Evolutionary conservation across 2,113 vertebrate species (phyloP).

Genomic region (Chrysochloris asiatica): DNA sequence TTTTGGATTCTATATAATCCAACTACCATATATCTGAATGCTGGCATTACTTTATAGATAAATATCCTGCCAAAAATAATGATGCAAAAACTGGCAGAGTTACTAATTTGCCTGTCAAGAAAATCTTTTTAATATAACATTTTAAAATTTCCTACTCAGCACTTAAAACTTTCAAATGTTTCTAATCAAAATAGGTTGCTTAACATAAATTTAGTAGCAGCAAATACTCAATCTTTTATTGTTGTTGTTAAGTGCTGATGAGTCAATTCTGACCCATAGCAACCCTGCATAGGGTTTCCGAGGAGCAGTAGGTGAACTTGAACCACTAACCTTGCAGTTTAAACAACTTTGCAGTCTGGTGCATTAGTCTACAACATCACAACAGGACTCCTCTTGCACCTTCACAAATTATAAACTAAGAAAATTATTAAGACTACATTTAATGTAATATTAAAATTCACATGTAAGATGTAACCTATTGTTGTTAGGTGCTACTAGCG

Average conservation of each 20-base stretch:
- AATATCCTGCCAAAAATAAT: conserved; percentile 80
- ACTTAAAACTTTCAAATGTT: conserved; percentile 72
- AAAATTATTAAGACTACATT: conserved; percentile 36
- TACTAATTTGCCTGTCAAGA: conserved; percentile 78
- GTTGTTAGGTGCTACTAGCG: background rate
- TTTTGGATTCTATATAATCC: conserved; percentile 77
- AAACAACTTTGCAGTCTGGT: no score
- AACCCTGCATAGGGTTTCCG: no score
- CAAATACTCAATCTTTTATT: conserved; percentile 47
- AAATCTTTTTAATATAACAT: conserved; percentile 75
- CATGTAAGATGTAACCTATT: background rate
- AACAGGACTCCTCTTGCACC: no score
- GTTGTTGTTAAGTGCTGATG: no score
- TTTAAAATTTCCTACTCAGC: conserved; percentile 77
- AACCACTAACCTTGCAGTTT: no score
- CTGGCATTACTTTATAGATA: conserved; percentile 70
- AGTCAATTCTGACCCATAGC: no score
- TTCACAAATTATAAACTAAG: no score
- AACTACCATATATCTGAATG: conserved; percentile 70
- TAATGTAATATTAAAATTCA: conserved; percentile 41
- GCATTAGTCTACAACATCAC: no score
- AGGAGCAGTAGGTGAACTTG: no score
- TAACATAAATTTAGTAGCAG: conserved; percentile 44
- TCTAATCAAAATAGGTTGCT: conserved; percentile 54
- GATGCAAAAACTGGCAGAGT: conserved; percentile 78